Evolutionary conservation across 2,888 invertebrate species (phyloP).

Genomic region (Chironomus tentans): DNA sequence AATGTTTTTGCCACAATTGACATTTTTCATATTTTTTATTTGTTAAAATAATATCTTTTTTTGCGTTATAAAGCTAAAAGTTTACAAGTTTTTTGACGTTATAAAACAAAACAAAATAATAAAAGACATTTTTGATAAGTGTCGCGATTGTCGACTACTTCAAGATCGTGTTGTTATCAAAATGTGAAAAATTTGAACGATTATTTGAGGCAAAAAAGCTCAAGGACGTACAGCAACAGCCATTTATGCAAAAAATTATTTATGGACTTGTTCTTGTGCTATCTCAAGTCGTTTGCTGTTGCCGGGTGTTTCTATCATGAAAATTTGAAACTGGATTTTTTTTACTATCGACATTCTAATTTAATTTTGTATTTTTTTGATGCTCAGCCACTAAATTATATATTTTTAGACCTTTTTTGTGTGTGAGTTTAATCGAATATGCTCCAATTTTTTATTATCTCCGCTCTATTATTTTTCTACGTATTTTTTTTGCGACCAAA

Average conservation of each 20-base stretch:
- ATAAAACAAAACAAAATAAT: background rate
- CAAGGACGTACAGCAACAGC: background rate
- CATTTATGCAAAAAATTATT: conserved; percentile 1
- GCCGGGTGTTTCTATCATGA: background rate
- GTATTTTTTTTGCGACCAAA: too few relatives aligned
- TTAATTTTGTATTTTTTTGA: too few relatives aligned
- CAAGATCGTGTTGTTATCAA: background rate
- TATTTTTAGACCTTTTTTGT: too few relatives aligned
- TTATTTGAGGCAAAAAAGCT: background rate
- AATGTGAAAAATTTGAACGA: background rate
- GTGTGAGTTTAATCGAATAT: too few relatives aligned
- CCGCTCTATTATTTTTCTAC: too few relatives aligned
- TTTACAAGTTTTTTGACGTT: too few relatives aligned
- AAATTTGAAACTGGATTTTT: background rate
- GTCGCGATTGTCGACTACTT: too few relatives aligned
- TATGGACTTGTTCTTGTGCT: background rate
- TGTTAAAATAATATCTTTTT: background rate
- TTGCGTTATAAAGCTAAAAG: too few relatives aligned
- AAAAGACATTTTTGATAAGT: background rate
- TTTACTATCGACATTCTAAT: too few relatives aligned
- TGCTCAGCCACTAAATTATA: too few relatives aligned
- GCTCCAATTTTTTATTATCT: too few relatives aligned
- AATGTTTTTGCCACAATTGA: background rate
- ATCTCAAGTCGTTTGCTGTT: background rate
- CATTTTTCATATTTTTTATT: background rate